Evolutionary conservation across 1,140 invertebrate genomes (phyloP).

Genomic region (Drosophila tristis): DNA sequence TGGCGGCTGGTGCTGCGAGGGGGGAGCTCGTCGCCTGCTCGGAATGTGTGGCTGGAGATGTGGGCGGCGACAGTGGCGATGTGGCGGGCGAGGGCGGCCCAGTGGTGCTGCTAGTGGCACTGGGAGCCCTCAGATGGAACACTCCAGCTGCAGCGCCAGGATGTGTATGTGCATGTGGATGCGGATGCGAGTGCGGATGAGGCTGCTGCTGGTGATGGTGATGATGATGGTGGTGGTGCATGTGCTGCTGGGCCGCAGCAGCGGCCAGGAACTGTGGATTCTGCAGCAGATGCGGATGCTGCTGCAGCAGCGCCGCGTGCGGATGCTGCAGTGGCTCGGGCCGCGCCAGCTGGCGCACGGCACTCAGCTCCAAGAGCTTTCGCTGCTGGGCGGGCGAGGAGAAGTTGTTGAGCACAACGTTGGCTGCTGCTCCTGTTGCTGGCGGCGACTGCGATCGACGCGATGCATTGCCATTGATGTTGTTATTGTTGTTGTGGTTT

Average conservation of each 20-base stretch:
- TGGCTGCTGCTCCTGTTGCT: neutral
- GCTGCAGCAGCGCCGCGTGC: slow-evolving; percentile 75
- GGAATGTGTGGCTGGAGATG: slow-evolving; percentile 65
- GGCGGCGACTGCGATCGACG: slow-evolving; percentile 59
- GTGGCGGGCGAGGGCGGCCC: slow-evolving; percentile 73
- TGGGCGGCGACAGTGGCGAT: slow-evolving; percentile 77
- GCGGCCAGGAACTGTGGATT: slow-evolving; percentile 78
- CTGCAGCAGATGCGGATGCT: slow-evolving; percentile 78
- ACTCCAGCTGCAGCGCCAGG: slow-evolving; percentile 35
- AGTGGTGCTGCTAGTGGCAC: slow-evolving; percentile 33
- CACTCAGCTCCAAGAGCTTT: slow-evolving; percentile 65
- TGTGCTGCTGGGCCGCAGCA: slow-evolving; percentile 72
- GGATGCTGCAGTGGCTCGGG: slow-evolving; percentile 80
- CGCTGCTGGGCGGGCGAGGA: slow-evolving; percentile 60
- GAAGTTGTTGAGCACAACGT: slow-evolving; percentile 24
- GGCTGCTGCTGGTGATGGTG: slow-evolving; percentile 48
- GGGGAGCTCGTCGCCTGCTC: slow-evolving; percentile 55
- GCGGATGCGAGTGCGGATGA: slow-evolving; percentile 33
- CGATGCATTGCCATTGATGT: slow-evolving; percentile 14
- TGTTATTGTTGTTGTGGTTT: slow-evolving; percentile 48
- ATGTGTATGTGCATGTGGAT: slow-evolving; percentile 42
- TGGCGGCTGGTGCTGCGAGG: slow-evolving; percentile 28
- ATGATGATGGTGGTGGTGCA: slow-evolving; percentile 66
- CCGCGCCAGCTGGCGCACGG: slow-evolving; percentile 65
- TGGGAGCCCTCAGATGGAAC: slow-evolving; percentile 66